A percentile compares a stretch with the other conserved stretches of the same genome.
phyloP scores from a whole-genome alignment of 2,888 invertebrate species.

The Aquatica leii region DNA sequence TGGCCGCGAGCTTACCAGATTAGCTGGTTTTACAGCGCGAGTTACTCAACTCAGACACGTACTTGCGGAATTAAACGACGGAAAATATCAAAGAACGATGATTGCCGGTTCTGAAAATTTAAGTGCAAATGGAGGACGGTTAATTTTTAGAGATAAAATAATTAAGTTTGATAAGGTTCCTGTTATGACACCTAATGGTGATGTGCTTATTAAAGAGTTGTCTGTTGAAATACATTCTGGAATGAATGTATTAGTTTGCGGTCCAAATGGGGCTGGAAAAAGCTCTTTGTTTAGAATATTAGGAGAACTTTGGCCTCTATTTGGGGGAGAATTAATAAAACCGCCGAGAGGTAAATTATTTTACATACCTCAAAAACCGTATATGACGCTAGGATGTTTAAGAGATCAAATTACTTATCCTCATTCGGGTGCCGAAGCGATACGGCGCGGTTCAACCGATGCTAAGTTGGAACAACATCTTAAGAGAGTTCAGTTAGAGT shows the following conservation, averaged over 20 bases:
- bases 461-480: slow-evolving; percentile 78
- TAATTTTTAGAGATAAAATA: slow-evolving; percentile 86
- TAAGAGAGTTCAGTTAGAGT: slow-evolving; percentile 83
- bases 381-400: slow-evolving; percentile 96
- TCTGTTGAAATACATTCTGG: slow-evolving; percentile 89
- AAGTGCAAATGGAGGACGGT: slow-evolving; percentile 78
- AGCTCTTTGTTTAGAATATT: slow-evolving; percentile 95
- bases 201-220: slow-evolving; percentile 88
- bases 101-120: slow-evolving; percentile 60
- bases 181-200: slow-evolving; percentile 96
- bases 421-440: slow-evolving; percentile 87
- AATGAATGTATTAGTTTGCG: slow-evolving; percentile 97
- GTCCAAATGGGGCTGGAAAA: slow-evolving; percentile 98
- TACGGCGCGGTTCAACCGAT: slow-evolving; percentile 79
- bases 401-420: slow-evolving; percentile 94
- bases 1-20: slow-evolving; percentile 90
- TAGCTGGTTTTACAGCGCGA: slow-evolving; percentile 94
- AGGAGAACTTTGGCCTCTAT: slow-evolving; percentile 97
- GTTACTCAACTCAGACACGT: slow-evolving; percentile 90
- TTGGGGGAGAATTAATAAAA: slow-evolving; percentile 92
- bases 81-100: slow-evolving; percentile 77
- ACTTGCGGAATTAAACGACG: slow-evolving; percentile 81
- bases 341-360: slow-evolving; percentile 96
- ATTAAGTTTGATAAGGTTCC: slow-evolving; percentile 94
- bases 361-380: slow-evolving; percentile 96